Conservation (phyloP, 1,140 invertebrate genomes). For the Trichogramma pretiosum region DNA sequence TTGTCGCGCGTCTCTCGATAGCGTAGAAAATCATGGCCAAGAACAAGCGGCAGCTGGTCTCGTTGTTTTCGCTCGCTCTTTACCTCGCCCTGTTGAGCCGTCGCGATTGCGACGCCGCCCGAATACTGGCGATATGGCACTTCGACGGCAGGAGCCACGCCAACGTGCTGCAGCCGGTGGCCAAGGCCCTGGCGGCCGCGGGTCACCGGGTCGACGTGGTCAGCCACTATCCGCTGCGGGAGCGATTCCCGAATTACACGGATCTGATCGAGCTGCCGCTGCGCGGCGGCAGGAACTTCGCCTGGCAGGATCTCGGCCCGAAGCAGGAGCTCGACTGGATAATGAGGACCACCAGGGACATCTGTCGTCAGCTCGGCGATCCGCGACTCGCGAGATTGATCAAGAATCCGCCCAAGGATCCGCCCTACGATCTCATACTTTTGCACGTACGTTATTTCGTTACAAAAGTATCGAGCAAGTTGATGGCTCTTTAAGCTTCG, state of each 20-base stretch:
- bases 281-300: too few species aligned
- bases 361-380: slow-evolving; percentile 5
- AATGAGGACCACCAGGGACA: too few species aligned
- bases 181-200: slow-evolving; percentile 40
- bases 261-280: slow-evolving; percentile 35
- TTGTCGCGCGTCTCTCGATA: too few species aligned
- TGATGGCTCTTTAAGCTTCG: too few species aligned
- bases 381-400: slow-evolving; percentile 24
- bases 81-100: too few species aligned
- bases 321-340: too few species aligned
- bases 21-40: too few species aligned
- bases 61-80: too few species aligned
- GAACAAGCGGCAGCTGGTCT: too few species aligned
- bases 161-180: slow-evolving; percentile 44
- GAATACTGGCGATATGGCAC: slow-evolving; percentile 43
- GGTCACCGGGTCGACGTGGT: slow-evolving; percentile 43
- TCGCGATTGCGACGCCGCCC: slow-evolving; percentile 21
- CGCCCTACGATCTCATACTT: slow-evolving; percentile 27
- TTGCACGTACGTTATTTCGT: slow-evolving; percentile 20
- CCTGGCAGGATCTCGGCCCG: too few species aligned
- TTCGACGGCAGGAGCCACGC: slow-evolving; percentile 48
- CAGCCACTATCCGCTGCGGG: slow-evolving; percentile 27
- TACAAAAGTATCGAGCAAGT: too few species aligned
- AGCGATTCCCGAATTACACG: slow-evolving; percentile 35
- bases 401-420: slow-evolving; percentile 24